These are phyloP conservation scores for Notolabrus celidotus DNA, from an alignment of 2,797 vertebrate genomes.

Conservation along the genomic window DNA sequence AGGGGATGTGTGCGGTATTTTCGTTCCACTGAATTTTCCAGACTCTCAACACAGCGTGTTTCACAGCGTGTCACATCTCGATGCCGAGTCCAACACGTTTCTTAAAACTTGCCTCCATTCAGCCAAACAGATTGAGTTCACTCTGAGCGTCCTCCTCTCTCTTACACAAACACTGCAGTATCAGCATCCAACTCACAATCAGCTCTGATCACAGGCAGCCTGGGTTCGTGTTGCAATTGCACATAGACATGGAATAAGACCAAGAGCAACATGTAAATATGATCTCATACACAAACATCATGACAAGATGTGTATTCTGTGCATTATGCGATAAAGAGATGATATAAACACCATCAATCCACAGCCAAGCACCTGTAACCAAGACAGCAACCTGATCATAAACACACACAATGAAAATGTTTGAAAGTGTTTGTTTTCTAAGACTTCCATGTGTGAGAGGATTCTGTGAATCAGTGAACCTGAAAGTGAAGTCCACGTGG, in stretches of 20 bases:
- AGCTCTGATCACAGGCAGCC: constrained; percentile 24
- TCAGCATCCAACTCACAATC: constrained; percentile 26
- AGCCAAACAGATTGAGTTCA: constrained; percentile 37
- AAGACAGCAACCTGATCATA: constrained; percentile 19
- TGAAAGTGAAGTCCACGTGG: constrained; percentile 3
- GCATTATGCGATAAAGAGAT: constrained; percentile 24
- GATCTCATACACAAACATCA: constrained; percentile 23
- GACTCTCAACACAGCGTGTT: constrained; percentile 21
- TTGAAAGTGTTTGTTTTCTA: constrained; percentile 28
- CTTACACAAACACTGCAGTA: constrained; percentile 15
- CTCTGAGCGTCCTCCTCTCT: constrained; percentile 33
- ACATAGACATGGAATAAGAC: constrained; percentile 1
- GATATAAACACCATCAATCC: constrained; percentile 11
- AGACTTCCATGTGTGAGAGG: constrained; percentile 33
- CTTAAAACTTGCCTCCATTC: constrained; percentile 23
- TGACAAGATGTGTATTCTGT: constrained; percentile 7
- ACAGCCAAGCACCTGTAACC: constrained; percentile 31
- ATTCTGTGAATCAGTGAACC: constrained; percentile 24
- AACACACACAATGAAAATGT: constrained; percentile 36
- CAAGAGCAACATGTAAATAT: constrained; percentile 13
- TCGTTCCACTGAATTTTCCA: constrained; percentile 49
- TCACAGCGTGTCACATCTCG: constrained; percentile 39
- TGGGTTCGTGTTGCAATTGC: constrained; percentile 21
- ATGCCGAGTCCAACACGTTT: constrained; percentile 37
- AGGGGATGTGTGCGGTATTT: constrained; percentile 36